phyloP scores from a whole-genome alignment of 1,140 invertebrate species.

The Nasonia vitripennis region DNA sequence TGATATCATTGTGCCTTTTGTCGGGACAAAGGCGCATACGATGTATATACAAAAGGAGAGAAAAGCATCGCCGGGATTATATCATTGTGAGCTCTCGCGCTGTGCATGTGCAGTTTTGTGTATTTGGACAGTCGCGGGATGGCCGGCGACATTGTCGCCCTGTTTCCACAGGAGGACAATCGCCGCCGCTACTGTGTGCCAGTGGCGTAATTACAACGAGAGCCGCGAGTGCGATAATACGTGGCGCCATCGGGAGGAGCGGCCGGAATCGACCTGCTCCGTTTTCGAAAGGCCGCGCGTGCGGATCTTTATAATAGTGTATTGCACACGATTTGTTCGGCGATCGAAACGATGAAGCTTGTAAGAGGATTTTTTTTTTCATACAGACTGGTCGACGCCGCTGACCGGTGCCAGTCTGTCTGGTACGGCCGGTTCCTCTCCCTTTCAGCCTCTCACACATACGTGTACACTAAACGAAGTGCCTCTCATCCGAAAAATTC shows the following conservation, averaged over 20 bases:
- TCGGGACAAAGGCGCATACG: neutral
- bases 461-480: slow-evolving; percentile 54
- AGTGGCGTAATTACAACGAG: neutral
- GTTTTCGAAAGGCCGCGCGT: too few species aligned
- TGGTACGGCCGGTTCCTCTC: slow-evolving; percentile 53
- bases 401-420: slow-evolving; percentile 62
- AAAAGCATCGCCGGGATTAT: neutral
- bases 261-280: too few species aligned
- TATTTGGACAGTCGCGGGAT: neutral
- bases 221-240: neutral
- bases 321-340: too few species aligned
- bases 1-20: neutral
- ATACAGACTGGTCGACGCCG: slow-evolving; percentile 31
- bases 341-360: too few species aligned
- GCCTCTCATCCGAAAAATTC: slow-evolving; percentile 60
- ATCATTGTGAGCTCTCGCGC: neutral
- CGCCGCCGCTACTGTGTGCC: neutral
- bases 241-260: neutral
- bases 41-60: neutral
- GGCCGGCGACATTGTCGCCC: neutral
- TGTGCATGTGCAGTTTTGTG: neutral
- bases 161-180: neutral
- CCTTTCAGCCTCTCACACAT: slow-evolving; percentile 44
- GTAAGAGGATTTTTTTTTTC: neutral
- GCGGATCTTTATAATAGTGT: too few species aligned